Base-by-base conservation (phyloP, 2,797 vertebrate species). In the Molossus alvarezi region DNA sequence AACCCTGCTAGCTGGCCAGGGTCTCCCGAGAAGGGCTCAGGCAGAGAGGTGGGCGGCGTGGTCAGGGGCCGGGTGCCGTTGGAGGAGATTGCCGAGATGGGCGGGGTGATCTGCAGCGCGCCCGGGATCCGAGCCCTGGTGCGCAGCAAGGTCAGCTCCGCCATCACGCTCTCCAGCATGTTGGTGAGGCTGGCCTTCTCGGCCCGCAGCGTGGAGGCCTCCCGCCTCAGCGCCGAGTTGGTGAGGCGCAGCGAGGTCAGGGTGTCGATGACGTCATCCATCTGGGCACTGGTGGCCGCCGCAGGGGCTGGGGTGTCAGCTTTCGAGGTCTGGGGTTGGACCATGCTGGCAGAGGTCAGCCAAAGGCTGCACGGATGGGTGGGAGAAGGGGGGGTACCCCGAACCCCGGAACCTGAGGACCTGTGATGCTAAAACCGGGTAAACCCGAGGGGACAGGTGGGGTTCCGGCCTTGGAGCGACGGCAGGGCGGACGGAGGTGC, bases 161-260 rank as follows among this genome's bases (percentile, higher is more conserved):
- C 97, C 97, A 97, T 97, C 51, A 97, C 97, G 45, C 97, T 97
- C 95, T 97, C 95, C 97, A 97, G 95, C 97, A 97, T 96, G 95
- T 91, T 67, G 79, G 97, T 97, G 75, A 97, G 97, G 18, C 65
- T 97, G 71, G 97, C 97, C 96, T 97, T 97, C 96, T 97, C 97
- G 0, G 97, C 97, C 0, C 97, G 95, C 83, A 97, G 91, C 0
- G 97, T 97, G 10, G 96, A 97, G 20, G 97, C 97, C 96, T 97
- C 97, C 18, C 97, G 95, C 88, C 97, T 15, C 60, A 97, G 92
- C 23, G 96, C 97, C 0, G 97, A 97, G 88, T 97, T 97, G 95
- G 97, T 97, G 82, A 97, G 97, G 76, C 97, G 97, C 96, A 97
- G 89, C 1, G 97, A 97, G 86, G 97, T 97, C 92, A 97, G 76